phyloP scores from a whole-genome alignment of 2,113 vertebrate genomes.

The Oxyruncus cristatus region DNA sequence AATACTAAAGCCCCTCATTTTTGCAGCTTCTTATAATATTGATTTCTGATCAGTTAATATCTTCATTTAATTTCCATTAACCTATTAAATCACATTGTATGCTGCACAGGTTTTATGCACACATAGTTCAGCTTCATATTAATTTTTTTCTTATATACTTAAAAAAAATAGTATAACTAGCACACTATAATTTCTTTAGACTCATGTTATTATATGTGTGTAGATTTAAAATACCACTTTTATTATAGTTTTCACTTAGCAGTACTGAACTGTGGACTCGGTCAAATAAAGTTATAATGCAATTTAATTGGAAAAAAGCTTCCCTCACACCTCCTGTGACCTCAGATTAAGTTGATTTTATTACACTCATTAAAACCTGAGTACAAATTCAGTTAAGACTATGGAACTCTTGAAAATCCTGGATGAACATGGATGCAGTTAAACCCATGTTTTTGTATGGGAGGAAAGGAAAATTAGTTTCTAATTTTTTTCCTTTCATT shows the following conservation, averaged over 20 bases:
- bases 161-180: background rate
- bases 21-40: background rate
- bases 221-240: background rate
- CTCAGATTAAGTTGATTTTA: background rate
- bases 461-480: background rate
- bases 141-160: background rate
- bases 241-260: background rate
- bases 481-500: background rate
- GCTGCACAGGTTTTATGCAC: background rate
- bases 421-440: background rate
- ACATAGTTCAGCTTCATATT: background rate
- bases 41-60: background rate
- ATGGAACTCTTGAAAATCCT: background rate
- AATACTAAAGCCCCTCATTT: background rate
- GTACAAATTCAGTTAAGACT: background rate
- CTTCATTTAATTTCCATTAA: background rate
- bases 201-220: background rate
- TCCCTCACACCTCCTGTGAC: background rate
- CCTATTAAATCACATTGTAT: background rate
- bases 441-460: background rate
- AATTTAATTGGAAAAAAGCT: background rate
- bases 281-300: background rate
- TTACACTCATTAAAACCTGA: background rate
- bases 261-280: background rate
- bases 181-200: background rate